Conservation (phyloP, 2,888 invertebrate species). For the Brachyopa scutellaris region DNA sequence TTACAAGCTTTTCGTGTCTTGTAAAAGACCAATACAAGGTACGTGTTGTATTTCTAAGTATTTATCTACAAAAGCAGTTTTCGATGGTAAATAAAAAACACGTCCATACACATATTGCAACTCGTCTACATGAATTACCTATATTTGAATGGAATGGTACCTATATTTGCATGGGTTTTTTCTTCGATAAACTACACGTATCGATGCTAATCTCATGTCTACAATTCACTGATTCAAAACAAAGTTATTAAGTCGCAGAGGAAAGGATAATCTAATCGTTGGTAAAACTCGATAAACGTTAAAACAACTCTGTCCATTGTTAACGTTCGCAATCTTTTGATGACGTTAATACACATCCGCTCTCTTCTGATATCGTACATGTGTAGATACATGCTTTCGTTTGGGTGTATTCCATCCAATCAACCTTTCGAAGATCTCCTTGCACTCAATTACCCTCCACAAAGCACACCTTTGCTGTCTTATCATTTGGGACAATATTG, state of each 20-base stretch:
- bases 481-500: background rate
- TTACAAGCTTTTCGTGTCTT: no score
- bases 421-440: background rate
- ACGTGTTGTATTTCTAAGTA: no score
- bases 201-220: background rate
- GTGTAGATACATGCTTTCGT: no score
- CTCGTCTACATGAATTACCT: no score
- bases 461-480: background rate
- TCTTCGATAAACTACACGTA: background rate
- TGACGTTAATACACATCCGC: background rate
- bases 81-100: no score
- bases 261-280: constrained; percentile 7
- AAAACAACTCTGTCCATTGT: background rate
- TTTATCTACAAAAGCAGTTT: no score
- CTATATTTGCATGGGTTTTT: background rate
- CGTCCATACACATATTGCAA: no score
- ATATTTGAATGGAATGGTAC: no score
- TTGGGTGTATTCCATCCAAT: no score
- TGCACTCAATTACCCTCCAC: constrained; percentile 17
- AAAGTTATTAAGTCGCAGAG: no score
- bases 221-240: background rate
- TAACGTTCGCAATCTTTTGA: background rate
- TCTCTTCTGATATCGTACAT: no score
- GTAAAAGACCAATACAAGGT: no score
- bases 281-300: background rate